Evolutionary conservation across 1,140 invertebrate species (phyloP).

Genomic region (Heliconius himera): DNA sequence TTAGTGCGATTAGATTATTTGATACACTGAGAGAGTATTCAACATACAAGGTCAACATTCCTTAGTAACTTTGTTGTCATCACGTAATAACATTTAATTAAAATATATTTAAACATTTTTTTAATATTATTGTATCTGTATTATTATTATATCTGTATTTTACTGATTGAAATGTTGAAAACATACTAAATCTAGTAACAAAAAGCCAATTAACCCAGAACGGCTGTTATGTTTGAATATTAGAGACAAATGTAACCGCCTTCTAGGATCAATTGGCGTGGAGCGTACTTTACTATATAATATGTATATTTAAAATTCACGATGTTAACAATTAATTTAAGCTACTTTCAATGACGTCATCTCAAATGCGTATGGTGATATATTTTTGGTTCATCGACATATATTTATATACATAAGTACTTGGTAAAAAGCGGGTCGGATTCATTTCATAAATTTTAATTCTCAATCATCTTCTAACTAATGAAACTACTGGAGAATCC

Average conservation of each 20-base stretch:
- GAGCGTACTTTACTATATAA: neutral
- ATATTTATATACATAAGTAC: neutral
- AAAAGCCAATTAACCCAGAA: neutral
- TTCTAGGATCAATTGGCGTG: neutral
- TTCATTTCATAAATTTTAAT: too few species aligned
- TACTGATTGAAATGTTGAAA: neutral
- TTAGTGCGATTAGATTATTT: neutral
- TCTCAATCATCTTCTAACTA: neutral
- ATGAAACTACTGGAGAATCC: too few species aligned
- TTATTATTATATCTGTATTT: neutral
- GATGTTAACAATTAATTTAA: conserved; percentile 7
- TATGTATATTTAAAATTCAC: conserved; percentile 1
- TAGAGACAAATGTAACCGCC: neutral
- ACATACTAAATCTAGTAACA: conserved; percentile 9
- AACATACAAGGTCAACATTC: conserved; percentile 2
- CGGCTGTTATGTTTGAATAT: neutral
- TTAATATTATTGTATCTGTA: too few species aligned
- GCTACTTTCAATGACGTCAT: neutral
- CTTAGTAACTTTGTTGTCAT: neutral
- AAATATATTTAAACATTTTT: neutral
- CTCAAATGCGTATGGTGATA: conserved; percentile 4
- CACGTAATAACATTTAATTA: conserved; percentile 5
- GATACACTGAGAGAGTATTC: neutral
- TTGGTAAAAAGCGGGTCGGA: neutral
- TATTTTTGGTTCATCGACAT: neutral